Evolutionary conservation across 2,888 invertebrate genomes (phyloP).

Genomic region (Thumatha senex): DNA sequence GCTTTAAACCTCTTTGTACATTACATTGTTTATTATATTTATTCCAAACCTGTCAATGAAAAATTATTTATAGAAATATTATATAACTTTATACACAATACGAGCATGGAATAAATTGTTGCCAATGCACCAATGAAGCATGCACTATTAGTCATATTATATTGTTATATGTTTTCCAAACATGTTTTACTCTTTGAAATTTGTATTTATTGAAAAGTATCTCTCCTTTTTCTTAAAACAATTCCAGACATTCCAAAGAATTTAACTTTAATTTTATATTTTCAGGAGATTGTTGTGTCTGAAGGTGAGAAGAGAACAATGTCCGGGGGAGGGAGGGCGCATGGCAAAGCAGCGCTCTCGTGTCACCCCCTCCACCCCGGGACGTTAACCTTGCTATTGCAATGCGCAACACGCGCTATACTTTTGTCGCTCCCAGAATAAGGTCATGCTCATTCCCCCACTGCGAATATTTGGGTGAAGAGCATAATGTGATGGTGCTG

Average conservation of each 20-base stretch:
- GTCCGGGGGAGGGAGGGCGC: constrained; percentile 14
- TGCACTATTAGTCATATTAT: too few species aligned
- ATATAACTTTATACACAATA: too few species aligned
- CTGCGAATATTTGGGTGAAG: constrained; percentile 45
- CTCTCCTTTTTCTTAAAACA: neutral
- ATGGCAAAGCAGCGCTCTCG: neutral
- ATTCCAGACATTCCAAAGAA: constrained; percentile 14
- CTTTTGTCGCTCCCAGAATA: constrained; percentile 69
- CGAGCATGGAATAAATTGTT: too few species aligned
- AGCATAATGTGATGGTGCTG: constrained; percentile 30
- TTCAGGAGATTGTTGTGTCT: constrained; percentile 49
- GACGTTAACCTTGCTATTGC: constrained; percentile 73
- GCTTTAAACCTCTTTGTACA: too few species aligned
- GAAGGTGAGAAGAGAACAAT: constrained; percentile 56
- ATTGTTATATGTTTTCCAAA: too few species aligned
- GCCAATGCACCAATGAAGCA: too few species aligned
- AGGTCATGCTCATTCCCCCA: constrained; percentile 63
- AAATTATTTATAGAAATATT: too few species aligned
- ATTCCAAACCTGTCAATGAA: too few species aligned
- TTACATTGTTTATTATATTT: too few species aligned
- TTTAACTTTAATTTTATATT: constrained; percentile 49
- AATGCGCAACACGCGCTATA: constrained; percentile 66
- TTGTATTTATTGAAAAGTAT: neutral
- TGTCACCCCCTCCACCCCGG: constrained; percentile 23
- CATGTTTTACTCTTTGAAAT: too few species aligned